Base-by-base conservation (phyloP, 2,113 vertebrate genomes). In the Syngnathus typhle region DNA sequence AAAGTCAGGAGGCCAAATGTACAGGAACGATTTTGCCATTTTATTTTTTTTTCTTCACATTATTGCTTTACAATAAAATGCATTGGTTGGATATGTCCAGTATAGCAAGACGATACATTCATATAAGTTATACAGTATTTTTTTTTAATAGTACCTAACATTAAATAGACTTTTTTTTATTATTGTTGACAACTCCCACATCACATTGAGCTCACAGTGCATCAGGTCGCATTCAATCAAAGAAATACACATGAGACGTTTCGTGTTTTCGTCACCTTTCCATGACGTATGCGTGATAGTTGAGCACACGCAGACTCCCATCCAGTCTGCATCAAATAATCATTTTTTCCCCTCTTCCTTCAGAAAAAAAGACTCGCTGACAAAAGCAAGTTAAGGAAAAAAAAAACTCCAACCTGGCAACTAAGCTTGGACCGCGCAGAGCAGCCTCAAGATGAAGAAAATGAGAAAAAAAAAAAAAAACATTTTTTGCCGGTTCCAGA, bases 121-220 rank as follows among this genome's bases (percentile, higher is more conserved):
- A 92, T 88, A 88, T 86, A 88, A 85, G 89, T 90, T 88, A 91
- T 93, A 95, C 92, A 89, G 90, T 94, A 85, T 90, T 82, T 88
- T 92, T 89, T 85, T 91, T 94, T 93, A 80, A 88, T 89, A 83
- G 70, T 86, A 84, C 87, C 76, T 84, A 90, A 89, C 88, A 91
- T 88, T 84, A 90, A 88, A 88, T 89, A 87, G 78, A 87, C 85
- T 73, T 86, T 87, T 85, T 51, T 65, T 36, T 87, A 89, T 62
- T 88, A 91, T 88, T 92, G 91, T 94, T 90, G 91, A 94, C 93
- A 93, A 93, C 92, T 90, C 91, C 92, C 85, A 91, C 89, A 75
- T 93, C 94, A 95, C 92, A 91, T 93, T 92, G 92, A 94, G 93
- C 94, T 97, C 95, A 96, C 96, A 98, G 96, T 96, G 95, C 93